Evolutionary conservation across 92 coral and sea anemone genomes (phyloP).

Genomic region (Porites divaricata): DNA sequence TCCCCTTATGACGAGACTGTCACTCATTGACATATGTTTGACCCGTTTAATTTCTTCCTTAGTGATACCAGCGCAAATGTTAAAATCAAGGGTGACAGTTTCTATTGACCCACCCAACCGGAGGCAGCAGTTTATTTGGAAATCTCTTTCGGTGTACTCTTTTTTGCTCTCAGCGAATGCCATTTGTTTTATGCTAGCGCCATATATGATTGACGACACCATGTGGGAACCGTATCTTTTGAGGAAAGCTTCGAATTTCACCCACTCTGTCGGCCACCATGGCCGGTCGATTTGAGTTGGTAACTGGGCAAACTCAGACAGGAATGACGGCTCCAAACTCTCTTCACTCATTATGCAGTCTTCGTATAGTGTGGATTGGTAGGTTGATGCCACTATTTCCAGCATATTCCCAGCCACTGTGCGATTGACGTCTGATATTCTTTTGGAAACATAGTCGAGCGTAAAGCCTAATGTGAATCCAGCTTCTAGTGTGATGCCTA

Average conservation of each 20-base stretch:
- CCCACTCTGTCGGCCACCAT: constrained; percentile 24
- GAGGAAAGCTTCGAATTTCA: constrained; percentile 19
- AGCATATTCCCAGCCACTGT: constrained; percentile 8
- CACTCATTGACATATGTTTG: constrained; percentile 10
- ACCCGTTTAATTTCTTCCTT: constrained; percentile 3
- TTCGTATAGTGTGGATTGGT: not conserved
- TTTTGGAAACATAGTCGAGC: not conserved
- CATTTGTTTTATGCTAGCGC: constrained; percentile 38
- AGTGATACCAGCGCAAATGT: constrained; percentile 24
- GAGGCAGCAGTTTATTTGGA: constrained; percentile 42
- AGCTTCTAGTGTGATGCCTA: not conserved
- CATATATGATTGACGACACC: constrained; percentile 1
- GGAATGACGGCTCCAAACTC: not conserved
- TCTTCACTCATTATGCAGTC: constrained; percentile 14
- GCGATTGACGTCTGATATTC: not conserved
- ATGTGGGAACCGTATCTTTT: constrained; percentile 37
- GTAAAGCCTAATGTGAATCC: not conserved
- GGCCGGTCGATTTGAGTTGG: not conserved
- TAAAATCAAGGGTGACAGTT: not conserved
- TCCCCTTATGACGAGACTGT: constrained; percentile 26
- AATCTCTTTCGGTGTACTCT: constrained; percentile 1
- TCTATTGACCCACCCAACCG: constrained; percentile 7
- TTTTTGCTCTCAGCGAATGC: constrained; percentile 22
- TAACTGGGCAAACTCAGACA: constrained; percentile 12
- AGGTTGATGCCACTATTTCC: not conserved